These are phyloP conservation scores for Plectus sambesii DNA, from an alignment of 1,140 invertebrate genomes.

Conservation along the genomic window DNA sequence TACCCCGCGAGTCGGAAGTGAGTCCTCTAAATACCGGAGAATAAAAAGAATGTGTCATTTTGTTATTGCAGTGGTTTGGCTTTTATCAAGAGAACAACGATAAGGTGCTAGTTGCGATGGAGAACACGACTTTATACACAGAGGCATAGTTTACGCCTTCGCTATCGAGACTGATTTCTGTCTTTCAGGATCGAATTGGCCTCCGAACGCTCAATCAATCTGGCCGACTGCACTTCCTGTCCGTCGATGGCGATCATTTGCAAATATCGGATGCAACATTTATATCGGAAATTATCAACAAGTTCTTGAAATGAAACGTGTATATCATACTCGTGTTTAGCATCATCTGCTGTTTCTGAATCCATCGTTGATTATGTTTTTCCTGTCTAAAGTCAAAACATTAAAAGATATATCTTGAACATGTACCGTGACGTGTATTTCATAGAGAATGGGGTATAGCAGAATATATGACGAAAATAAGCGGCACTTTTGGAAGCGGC, in stretches of 20 bases:
- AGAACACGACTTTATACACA: constrained; percentile 38
- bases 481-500: no score
- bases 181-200: constrained; percentile 69
- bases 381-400: no score
- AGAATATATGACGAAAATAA: no score
- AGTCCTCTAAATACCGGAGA: no score
- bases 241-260: constrained; percentile 69
- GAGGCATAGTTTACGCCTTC: constrained; percentile 23
- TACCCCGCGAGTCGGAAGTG: constrained; percentile 69
- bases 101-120: constrained; percentile 28
- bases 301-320: constrained; percentile 57
- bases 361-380: no score
- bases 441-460: no score
- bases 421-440: no score
- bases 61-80: constrained; percentile 61
- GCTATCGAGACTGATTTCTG: no score
- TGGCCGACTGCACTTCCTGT: constrained; percentile 67
- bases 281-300: constrained; percentile 63
- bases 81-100: constrained; percentile 63
- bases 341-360: no score
- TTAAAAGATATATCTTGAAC: no score
- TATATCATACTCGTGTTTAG: no score
- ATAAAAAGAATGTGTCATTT: not conserved
- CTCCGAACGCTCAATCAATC: constrained; percentile 61
- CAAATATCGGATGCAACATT: constrained; percentile 75